Evolutionary conservation across 2,113 vertebrate species (phyloP), one percentile per base, ranked within the genome.

Genomic region (Choloepus hoffmanni): DNA sequence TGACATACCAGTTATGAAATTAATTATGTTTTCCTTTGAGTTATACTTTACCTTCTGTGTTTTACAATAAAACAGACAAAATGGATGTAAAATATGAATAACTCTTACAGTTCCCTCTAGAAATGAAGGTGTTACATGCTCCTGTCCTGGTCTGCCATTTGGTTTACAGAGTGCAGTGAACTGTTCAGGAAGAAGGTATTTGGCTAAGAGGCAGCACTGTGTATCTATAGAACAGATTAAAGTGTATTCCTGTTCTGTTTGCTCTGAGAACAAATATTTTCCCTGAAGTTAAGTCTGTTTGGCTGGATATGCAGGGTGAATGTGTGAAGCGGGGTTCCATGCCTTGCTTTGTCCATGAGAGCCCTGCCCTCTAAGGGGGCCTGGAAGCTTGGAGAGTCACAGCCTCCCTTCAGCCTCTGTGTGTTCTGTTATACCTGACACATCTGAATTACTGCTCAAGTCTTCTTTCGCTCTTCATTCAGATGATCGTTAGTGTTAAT

Each of bases 261-360:
- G 92, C 81, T 96, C 70, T 67, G 92, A 93, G 79, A 89, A 48
- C 83, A 92, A 73, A 76, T 87, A 36, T 81, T 89, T 89, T 83
- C 68, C 68, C 81, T 81, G 36, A 89, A 70, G 76, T 76, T 90
- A 63, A 88, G 70, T 85, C 85, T 92, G 76, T 79, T 84, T 90
- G 82, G 26, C 84, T 90, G 65, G n/a, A 28, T 40, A 24, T 53
- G 5, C 72, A 53, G n/a, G 21, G n/a, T 28, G 72, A 81, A 28
- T 13, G 7, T 50, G 81, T 18, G 33, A 67, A 85, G n/a, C 1
- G 2, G 85, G 65, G 6, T 7, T 9, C 68, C 33, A 5, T 19
- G 30, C 6, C 13, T 63, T 55, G 23, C 11, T 26, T 3, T 3
- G 11, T 21, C 45, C 48, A 4, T 23, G 2, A 11, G 36, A 63